Base-by-base conservation (phyloP, 2,888 invertebrate species). In the Ferrisia virgata region DNA sequence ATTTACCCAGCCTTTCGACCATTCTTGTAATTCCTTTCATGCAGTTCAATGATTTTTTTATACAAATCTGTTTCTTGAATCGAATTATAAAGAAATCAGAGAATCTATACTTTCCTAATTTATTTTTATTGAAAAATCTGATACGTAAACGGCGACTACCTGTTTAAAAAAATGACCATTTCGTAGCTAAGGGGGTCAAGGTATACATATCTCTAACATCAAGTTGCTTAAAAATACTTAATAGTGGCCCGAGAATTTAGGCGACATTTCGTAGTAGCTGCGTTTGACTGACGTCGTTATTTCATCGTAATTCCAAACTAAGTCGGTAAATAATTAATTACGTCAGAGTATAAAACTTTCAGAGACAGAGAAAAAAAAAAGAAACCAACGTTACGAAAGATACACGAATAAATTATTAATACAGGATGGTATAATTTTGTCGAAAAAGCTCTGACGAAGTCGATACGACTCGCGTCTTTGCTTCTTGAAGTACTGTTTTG, bases 361-460 rank as follows among this genome's bases (percentile, higher is more conserved):
- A 64, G 28, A 28, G 58, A 64, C 22, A 64, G 13, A 43, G 13
- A 5, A 43, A 43, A 43, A 36, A 47, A 47, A n/a, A 18, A 3
- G 47, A 47, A 47, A 47, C 47, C 58, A 11, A 28, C 28, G 58
- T 64, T 64, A n/a, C 58, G 58, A 64, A 64, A 64, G 58, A 64
- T 64, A 64, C 58, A 28, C 58, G 25, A 64, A 64, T 64, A 28
- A 64, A 64, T 64, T 64, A 64, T 64, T 64, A 64, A 64, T 64
- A 28, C 58, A 13, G 28, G 58, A 64, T 64, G 58, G 58, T 64
- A 28, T 47, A 64, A 25, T 64, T 64, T 64, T 64, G 58, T 64
- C 58, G 28, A 64, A 64, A 64, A 64, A 64, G 58, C 58, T 28
- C 58, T 28, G 58, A 64, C 58, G 58, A 47, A 47, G 47, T 64